Evolutionary conservation across 2,888 invertebrate species (phyloP), one percentile per base, ranked within the genome.

Genomic region (Cryptocephalus moraei): DNA sequence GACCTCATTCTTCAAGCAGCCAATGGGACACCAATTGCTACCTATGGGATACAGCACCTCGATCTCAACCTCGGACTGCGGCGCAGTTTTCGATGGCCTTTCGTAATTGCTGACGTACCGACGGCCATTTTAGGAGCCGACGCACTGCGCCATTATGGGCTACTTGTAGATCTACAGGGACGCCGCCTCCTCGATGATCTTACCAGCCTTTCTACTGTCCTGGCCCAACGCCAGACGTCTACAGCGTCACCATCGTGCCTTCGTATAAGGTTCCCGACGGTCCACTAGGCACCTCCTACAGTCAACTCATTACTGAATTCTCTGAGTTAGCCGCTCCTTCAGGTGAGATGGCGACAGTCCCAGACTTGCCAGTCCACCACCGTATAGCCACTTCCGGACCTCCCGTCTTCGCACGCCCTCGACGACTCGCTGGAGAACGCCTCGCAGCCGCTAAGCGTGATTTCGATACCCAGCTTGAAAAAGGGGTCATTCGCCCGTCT

Each of bases 381-480:
- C 62, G 64, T 38, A 41, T 50, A 33, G 61, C 61, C 8, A 57
- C 56, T 6, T 31, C 52, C 1, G 64, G 66, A 11, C 60, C 61
- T 22, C 67, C 66, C 4, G 59, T 62, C 4, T 45, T 46, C 32
- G 34, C 54, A 6, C 51, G 53, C 41, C 53, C 64, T n/a, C n/a
- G n/a, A n/a, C n/a, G n/a, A n/a, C n/a, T n/a, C n/a, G n/a, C n/a
- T n/a, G n/a, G n/a, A n/a, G n/a, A n/a, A n/a, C n/a, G n/a, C n/a
- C n/a, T n/a, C n/a, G n/a, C n/a, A n/a, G n/a, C n/a, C n/a, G n/a
- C 1, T 1, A 61, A 62, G 43, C 31, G 46, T n/a, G 61, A 63
- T 39, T 66, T 64, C 46, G 49, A 61, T 4, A 31, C 11, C 6
- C 42, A 66, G 61, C 33, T 63, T 8, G 45, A 58, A 39, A 32